phyloP scores from a whole-genome alignment of 1,140 invertebrate genomes.

The Cotesia typhae region DNA sequence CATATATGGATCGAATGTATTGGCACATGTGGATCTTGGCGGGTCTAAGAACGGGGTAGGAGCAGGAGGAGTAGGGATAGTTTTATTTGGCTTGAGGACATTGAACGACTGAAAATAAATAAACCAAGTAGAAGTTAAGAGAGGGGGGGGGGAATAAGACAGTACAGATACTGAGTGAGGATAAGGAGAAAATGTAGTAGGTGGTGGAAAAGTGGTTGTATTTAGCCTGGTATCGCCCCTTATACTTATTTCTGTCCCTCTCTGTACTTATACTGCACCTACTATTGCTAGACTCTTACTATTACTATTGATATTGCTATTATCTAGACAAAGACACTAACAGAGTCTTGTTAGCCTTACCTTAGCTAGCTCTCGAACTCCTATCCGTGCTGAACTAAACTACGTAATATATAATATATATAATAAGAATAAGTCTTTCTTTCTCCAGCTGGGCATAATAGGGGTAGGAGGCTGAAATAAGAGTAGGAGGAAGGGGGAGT shows the following conservation, averaged over 20 bases:
- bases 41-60: neutral
- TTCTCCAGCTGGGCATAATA: too few relatives aligned
- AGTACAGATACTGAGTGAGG: slow-evolving; percentile 17
- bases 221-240: slow-evolving; percentile 55
- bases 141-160: slow-evolving; percentile 8
- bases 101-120: slow-evolving; percentile 37
- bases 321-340: too few relatives aligned
- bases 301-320: too few relatives aligned
- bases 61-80: slow-evolving; percentile 41
- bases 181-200: slow-evolving; percentile 23
- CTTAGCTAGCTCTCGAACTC: too few relatives aligned
- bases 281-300: neutral
- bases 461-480: too few relatives aligned
- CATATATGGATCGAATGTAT: too few relatives aligned
- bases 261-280: slow-evolving; percentile 9
- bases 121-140: slow-evolving; percentile 22
- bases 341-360: too few relatives aligned
- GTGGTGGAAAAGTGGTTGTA: slow-evolving; percentile 46
- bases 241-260: too few relatives aligned
- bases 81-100: slow-evolving; percentile 41
- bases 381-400: too few relatives aligned
- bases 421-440: too few relatives aligned
- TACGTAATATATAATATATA: too few relatives aligned
- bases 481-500: slow-evolving; percentile 16
- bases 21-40: neutral